phyloP scores from a whole-genome alignment of 1,140 invertebrate species.

The Calliopsis andreniformis region DNA sequence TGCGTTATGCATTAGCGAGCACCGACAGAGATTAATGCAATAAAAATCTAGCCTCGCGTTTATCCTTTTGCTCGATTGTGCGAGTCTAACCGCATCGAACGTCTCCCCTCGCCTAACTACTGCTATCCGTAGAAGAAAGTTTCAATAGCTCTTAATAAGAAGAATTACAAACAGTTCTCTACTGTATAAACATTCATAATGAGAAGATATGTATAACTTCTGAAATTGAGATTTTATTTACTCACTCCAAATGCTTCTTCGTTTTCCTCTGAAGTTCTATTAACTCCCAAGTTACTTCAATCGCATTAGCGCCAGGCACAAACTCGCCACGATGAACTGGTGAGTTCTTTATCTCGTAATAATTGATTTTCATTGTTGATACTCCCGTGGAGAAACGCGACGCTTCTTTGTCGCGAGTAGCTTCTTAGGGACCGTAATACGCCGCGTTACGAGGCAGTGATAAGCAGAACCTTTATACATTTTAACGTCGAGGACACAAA shows the following conservation, averaged over 20 bases:
- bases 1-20: conserved; percentile 12
- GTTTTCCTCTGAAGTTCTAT: too few relatives aligned
- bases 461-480: conserved; percentile 45
- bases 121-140: background rate
- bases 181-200: too few relatives aligned
- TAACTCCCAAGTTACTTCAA: too few relatives aligned
- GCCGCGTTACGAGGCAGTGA: conserved; percentile 5
- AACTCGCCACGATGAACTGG: too few relatives aligned
- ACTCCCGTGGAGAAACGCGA: background rate
- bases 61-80: background rate
- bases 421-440: background rate
- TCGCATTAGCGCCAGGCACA: too few relatives aligned
- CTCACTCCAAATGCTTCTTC: too few relatives aligned
- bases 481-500: conserved; percentile 44
- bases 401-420: conserved; percentile 2
- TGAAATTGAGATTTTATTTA: too few relatives aligned
- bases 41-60: background rate
- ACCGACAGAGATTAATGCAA: background rate
- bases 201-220: too few relatives aligned
- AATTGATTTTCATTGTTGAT: background rate
- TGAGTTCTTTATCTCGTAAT: background rate
- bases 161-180: too few relatives aligned
- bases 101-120: background rate
- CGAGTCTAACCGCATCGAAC: background rate
- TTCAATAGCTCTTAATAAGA: background rate